A percentile compares a stretch with the other conserved stretches of the same genome.
These are phyloP conservation scores for Panopea generosa DNA, from an alignment of 2,888 invertebrate species.

Conservation along the genomic window DNA sequence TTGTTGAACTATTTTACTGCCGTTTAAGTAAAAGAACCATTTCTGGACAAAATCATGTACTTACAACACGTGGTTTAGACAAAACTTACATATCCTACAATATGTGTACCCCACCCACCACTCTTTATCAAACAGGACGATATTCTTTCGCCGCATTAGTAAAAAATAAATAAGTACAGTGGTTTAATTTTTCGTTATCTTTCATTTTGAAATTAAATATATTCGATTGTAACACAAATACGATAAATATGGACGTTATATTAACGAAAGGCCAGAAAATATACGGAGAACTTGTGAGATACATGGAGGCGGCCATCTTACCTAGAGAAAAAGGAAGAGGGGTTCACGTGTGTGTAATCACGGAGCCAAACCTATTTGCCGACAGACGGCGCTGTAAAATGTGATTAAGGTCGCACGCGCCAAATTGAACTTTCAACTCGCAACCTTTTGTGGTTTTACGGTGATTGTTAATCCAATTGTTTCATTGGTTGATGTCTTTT, in stretches of 20 bases:
- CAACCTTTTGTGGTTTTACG: slow-evolving; percentile 17
- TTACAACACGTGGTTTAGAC: too few relatives aligned
- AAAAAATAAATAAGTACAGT: too few relatives aligned
- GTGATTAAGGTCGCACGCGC: slow-evolving; percentile 49
- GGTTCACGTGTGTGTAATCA: slow-evolving; percentile 42
- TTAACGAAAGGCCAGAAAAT: too few relatives aligned
- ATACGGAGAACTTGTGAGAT: too few relatives aligned
- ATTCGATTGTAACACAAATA: neutral
- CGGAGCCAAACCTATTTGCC: slow-evolving; percentile 9
- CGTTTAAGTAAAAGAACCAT: too few relatives aligned
- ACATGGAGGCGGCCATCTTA: slow-evolving; percentile 68
- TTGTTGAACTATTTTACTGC: too few relatives aligned
- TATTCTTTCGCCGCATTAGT: too few relatives aligned
- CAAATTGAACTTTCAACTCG: slow-evolving; percentile 57
- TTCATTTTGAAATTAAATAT: neutral
- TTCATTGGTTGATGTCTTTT: slow-evolving; percentile 50
- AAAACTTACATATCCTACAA: too few relatives aligned
- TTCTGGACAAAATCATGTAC: too few relatives aligned
- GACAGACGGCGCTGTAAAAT: slow-evolving; percentile 50
- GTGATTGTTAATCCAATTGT: slow-evolving; percentile 37
- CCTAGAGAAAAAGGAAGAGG: slow-evolving; percentile 58
- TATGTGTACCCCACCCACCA: too few relatives aligned
- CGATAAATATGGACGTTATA: too few relatives aligned
- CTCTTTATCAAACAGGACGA: too few relatives aligned
- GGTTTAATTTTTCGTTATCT: neutral